phyloP scores from a whole-genome alignment of 2,113 vertebrate species.

The Cervus canadensis region DNA sequence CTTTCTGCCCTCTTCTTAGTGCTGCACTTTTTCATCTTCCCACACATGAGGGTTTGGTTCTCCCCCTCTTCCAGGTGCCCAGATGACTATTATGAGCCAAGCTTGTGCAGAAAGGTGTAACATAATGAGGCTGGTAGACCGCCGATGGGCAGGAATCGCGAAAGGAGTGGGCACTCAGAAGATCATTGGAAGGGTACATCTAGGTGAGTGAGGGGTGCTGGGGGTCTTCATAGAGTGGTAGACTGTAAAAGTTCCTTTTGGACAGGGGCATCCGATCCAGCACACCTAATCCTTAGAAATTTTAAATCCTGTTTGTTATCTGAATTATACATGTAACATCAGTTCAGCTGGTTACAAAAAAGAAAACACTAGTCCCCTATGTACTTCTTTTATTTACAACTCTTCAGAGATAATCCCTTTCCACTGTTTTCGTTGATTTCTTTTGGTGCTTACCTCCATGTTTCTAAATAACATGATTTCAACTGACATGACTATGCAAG shows the following conservation, averaged over 20 bases:
- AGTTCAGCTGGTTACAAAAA: not conserved
- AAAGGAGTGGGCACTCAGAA: constrained; percentile 99
- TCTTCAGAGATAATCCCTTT: not conserved
- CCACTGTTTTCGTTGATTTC: not conserved
- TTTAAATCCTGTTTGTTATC: not conserved
- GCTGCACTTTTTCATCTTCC: not conserved
- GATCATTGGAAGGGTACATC: constrained; percentile 97
- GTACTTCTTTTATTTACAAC: not conserved
- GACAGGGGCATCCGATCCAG: not conserved
- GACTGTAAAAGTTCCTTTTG: not conserved
- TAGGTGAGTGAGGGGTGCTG: constrained; percentile 83
- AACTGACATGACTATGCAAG: not conserved
- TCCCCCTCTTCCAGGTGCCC: constrained; percentile 86
- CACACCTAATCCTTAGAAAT: not conserved
- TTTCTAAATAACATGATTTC: not conserved
- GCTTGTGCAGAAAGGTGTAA: constrained; percentile 98
- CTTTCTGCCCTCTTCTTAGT: not conserved
- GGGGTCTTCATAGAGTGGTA: not conserved
- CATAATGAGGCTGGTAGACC: constrained; percentile 98
- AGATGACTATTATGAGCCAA: constrained; percentile 99
- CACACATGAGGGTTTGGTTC: not conserved
- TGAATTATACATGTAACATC: not conserved
- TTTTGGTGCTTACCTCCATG: not conserved
- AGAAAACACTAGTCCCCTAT: not conserved
- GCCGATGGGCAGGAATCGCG: constrained; percentile 97